phyloP scores from a whole-genome alignment of 2,113 vertebrate species.

The Xenopus tropicalis region UCB_Xtro_10.0 CM004451.2:33448001-33448500 shows the following conservation, averaged over 20 bases:
- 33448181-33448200: slow-evolving; percentile 23
- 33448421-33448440: slow-evolving; percentile 5
- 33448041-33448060: no score
- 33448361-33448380: slow-evolving; percentile 35
- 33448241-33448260: slow-evolving; percentile 22
- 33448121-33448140: slow-evolving; percentile 7
- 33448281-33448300: slow-evolving; percentile 39
- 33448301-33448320: slow-evolving; percentile 25
- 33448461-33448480: slow-evolving; percentile 1
- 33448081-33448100: no score
- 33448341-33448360: slow-evolving; percentile 25
- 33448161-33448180: slow-evolving; percentile 8
- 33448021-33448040: no score
- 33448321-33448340: slow-evolving; percentile 22
- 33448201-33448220: slow-evolving; percentile 20
- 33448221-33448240: slow-evolving; percentile 41
- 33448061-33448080: no score
- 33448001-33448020: no score
- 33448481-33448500: not conserved
- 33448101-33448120: no score
- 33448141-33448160: slow-evolving; percentile 9
- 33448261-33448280: slow-evolving; percentile 35
- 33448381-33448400: slow-evolving; percentile 23
- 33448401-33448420: slow-evolving; percentile 22
- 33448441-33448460: slow-evolving; percentile 11